Evolutionary conservation across 2,113 vertebrate species (phyloP), one percentile per base, ranked within the genome.

Genomic region (Patagioenas fasciata): DNA sequence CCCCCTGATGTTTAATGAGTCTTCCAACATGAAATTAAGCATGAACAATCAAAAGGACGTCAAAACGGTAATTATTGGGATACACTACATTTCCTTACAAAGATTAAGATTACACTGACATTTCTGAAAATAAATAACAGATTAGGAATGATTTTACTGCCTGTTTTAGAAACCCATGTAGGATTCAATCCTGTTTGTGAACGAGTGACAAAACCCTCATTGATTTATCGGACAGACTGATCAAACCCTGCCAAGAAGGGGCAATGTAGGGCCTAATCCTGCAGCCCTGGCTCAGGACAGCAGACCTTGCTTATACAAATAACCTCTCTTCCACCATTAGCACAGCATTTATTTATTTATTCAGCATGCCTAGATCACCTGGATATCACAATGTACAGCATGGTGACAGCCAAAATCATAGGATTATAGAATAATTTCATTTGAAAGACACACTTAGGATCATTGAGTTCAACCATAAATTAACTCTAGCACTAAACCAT

Each of bases 51-150:
- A 86, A 80, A 85, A 47, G 29, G 24, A 47, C 70, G 2, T 72
- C 91, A 57, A 70, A 89, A 51, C 0, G 80, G 97, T 95, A 95
- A 86, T 95, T 85, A 71, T 3, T 47, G 83, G 78, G 85, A 83
- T 26, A 40, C 56, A 71, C 70, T 50, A 71, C 65, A 21, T 75
- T 93, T 90, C 57, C 65, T 83, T 44, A 80, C 50, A 36, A 56
- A 57, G 56, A 32, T 48, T 80, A 57, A 36, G 85, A 57, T 69
- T 81, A 51, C 5, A 6, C 26, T 85, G 74, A 34, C 38, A 24
- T 44, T 78, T 66, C 38, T 72, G 53, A 61, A 67, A 72, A 94
- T 42, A 69, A 88, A 64, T 62, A 71, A 62, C 60, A 74, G 72
- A 64, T 83, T 74, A 90, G 62, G 40, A 85, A 83, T 44, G 2